Evolutionary conservation across 53 echinoderm and acorn worm genomes (phyloP).

Genomic region (Glandiceps talaboti): DNA sequence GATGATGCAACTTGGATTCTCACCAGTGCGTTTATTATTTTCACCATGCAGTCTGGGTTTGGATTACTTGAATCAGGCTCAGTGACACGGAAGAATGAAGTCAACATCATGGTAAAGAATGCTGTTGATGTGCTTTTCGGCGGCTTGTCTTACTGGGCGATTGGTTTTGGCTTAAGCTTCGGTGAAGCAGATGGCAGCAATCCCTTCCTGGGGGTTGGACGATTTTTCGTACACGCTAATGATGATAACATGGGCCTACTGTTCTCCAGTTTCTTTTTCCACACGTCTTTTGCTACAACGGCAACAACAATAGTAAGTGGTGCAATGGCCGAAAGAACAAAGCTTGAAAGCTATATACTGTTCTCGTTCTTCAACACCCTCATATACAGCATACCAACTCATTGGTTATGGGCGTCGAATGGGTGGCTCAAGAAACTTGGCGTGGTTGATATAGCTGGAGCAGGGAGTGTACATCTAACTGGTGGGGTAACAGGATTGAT

Average conservation of each 20-base stretch:
- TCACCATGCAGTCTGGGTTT: slow-evolving; percentile 97
- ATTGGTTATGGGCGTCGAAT: slow-evolving; percentile 70
- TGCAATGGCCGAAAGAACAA: slow-evolving; percentile 80
- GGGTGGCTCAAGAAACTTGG: slow-evolving; percentile 67
- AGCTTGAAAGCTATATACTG: slow-evolving; percentile 64
- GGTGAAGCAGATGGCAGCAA: slow-evolving; percentile 43
- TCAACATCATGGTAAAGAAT: slow-evolving; percentile 98
- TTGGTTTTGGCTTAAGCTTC: slow-evolving; percentile 79
- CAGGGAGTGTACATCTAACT: slow-evolving; percentile 60
- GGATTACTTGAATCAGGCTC: slow-evolving; percentile 88
- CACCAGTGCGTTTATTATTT: slow-evolving; percentile 87
- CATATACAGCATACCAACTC: slow-evolving; percentile 63
- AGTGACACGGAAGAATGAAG: slow-evolving; percentile 81
- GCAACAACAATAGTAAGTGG: slow-evolving; percentile 83
- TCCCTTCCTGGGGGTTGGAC: slow-evolving; percentile 52
- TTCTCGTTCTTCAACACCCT: slow-evolving; percentile 84
- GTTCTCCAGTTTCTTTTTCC: slow-evolving; percentile 83
- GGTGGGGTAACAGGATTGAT: slow-evolving; percentile 79
- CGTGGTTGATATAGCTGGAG: slow-evolving; percentile 67
- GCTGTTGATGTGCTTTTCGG: slow-evolving; percentile 84
- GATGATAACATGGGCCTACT: slow-evolving; percentile 41
- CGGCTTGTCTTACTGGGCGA: slow-evolving; percentile 84
- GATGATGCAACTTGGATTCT: slow-evolving; percentile 90
- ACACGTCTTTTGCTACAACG: slow-evolving; percentile 84
- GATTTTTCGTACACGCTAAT: slow-evolving; percentile 43